phyloP scores from a whole-genome alignment of 2,113 vertebrate species.

The Hepsetus odoe region DNA sequence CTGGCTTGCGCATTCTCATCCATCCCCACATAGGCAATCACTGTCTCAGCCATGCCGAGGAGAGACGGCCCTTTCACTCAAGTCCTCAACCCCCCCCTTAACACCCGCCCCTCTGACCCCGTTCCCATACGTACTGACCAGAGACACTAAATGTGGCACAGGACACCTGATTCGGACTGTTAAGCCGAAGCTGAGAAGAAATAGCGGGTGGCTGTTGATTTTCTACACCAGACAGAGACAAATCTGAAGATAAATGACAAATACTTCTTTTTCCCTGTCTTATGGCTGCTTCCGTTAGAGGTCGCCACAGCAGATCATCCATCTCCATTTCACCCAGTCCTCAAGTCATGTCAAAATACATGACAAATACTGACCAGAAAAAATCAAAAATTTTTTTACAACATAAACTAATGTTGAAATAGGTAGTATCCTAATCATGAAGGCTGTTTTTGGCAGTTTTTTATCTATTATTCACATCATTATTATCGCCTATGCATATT shows the following conservation, averaged over 20 bases:
- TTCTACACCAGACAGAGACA: neutral
- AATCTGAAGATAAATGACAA: neutral
- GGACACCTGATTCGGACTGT: slow-evolving; percentile 29
- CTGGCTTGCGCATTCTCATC: slow-evolving; percentile 56
- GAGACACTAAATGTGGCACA: slow-evolving; percentile 17
- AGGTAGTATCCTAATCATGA: neutral
- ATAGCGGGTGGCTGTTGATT: neutral
- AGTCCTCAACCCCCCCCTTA: neutral
- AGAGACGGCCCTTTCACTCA: slow-evolving; percentile 49
- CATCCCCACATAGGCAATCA: slow-evolving; percentile 57
- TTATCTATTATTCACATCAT: neutral
- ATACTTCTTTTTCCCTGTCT: too few species aligned
- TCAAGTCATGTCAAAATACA: too few species aligned
- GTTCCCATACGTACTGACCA: slow-evolving; percentile 30
- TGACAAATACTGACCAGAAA: too few species aligned
- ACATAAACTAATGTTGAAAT: neutral
- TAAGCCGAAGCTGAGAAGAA: neutral
- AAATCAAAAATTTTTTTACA: too few species aligned
- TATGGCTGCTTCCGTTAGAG: too few species aligned
- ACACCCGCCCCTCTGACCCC: slow-evolving; percentile 1
- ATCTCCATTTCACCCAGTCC: too few species aligned
- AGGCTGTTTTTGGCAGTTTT: neutral
- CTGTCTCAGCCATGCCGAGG: slow-evolving; percentile 45
- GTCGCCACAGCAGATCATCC: too few species aligned
- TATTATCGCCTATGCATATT: neutral